These are phyloP conservation scores for Tanytarsus gracilentus DNA, from an alignment of 2,888 invertebrate genomes.

Conservation along the genomic window DNA sequence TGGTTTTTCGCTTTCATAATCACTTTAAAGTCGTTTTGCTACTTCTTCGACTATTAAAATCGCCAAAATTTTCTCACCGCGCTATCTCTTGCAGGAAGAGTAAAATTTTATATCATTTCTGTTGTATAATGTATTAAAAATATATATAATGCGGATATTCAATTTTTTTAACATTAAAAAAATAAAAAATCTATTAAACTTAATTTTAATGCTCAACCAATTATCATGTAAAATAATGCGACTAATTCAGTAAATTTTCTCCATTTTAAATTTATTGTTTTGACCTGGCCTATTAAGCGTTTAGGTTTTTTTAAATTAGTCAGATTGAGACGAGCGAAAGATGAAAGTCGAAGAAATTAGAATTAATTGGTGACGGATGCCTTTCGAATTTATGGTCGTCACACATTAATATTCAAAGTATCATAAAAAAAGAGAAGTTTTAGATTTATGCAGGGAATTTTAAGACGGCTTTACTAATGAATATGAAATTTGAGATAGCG, in stretches of 20 bases:
- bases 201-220: no score
- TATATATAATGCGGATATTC: no score
- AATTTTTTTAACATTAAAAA: no score
- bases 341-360: neutral
- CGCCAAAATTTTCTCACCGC: neutral
- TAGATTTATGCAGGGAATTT: neutral
- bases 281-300: constrained; percentile 18
- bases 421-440: neutral
- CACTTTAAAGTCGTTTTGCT: neutral
- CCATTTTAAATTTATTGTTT: constrained; percentile 11
- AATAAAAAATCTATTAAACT: no score
- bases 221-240: no score
- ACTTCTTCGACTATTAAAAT: no score
- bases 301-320: neutral
- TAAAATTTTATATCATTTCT: no score
- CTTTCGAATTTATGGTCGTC: neutral
- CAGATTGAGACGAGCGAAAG: neutral
- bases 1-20: constrained; percentile 25
- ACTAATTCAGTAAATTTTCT: neutral
- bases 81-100: no score
- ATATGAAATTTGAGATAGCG: no score
- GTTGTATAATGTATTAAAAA: no score
- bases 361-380: constrained; percentile 9
- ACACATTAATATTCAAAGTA: constrained; percentile 11
- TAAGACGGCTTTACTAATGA: neutral